Evolutionary conservation across 2,797 vertebrate genomes (phyloP).

Genomic region (Acropternis orthonyx): DNA sequence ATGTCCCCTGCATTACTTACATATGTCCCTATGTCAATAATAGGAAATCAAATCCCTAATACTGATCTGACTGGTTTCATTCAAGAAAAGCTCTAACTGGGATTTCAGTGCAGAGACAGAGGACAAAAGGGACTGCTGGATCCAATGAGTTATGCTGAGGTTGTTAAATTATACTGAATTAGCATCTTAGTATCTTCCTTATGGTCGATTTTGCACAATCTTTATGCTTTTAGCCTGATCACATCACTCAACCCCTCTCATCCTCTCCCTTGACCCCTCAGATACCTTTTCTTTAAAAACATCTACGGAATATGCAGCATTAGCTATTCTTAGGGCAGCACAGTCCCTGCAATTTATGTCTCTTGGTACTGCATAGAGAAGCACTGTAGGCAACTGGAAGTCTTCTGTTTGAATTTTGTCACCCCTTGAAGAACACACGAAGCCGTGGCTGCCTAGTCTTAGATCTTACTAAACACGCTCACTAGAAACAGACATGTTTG

Average conservation of each 20-base stretch:
- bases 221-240: background rate
- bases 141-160: background rate
- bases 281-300: background rate
- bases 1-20: background rate
- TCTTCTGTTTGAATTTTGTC: background rate
- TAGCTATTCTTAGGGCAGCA: background rate
- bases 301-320: background rate
- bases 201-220: background rate
- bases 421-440: background rate
- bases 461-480: background rate
- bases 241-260: background rate
- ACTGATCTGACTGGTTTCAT: background rate
- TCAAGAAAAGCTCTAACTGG: background rate
- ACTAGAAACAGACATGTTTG: background rate
- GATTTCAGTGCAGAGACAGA: background rate
- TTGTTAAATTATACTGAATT: conserved; percentile 11
- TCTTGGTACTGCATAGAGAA: background rate
- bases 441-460: background rate
- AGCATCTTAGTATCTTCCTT: background rate
- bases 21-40: too few species aligned
- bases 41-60: background rate
- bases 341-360: background rate
- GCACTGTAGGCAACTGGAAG: background rate
- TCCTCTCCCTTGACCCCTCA: background rate
- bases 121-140: background rate